phyloP scores from a whole-genome alignment of 2,888 invertebrate species.

The Orthosia gracilis region DNA sequence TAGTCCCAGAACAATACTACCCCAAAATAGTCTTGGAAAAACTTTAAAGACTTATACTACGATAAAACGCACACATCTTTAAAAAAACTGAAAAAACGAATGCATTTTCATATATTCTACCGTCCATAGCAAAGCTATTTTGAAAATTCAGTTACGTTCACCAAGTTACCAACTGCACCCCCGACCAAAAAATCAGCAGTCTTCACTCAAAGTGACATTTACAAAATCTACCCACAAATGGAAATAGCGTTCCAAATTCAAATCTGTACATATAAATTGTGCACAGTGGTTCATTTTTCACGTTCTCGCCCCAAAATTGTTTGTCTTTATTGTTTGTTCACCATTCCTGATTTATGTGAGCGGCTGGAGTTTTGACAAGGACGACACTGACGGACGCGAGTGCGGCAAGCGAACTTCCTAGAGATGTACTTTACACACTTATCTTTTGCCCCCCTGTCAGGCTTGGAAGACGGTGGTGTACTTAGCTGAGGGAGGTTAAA shows the following conservation, averaged over 20 bases:
- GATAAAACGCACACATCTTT: not conserved
- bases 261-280: slow-evolving; percentile 57
- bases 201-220: slow-evolving; percentile 29
- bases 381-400: slow-evolving; percentile 68
- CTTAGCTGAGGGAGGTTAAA: slow-evolving; percentile 15
- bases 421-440: slow-evolving; percentile 54
- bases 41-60: not conserved
- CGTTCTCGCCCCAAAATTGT: slow-evolving; percentile 59
- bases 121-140: not conserved
- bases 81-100: not conserved
- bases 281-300: slow-evolving; percentile 64
- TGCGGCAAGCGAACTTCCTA: slow-evolving; percentile 52
- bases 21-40: too few species aligned
- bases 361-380: slow-evolving; percentile 62
- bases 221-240: slow-evolving; percentile 43
- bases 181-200: not conserved
- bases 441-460: slow-evolving; percentile 42
- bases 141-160: not conserved
- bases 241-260: slow-evolving; percentile 41
- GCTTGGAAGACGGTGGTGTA: not conserved
- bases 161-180: not conserved
- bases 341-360: slow-evolving; percentile 67
- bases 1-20: too few species aligned
- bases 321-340: slow-evolving; percentile 64
- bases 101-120: not conserved